Conservation (phyloP, 2,888 invertebrate genomes). For the Lucinisca nassula region DNA sequence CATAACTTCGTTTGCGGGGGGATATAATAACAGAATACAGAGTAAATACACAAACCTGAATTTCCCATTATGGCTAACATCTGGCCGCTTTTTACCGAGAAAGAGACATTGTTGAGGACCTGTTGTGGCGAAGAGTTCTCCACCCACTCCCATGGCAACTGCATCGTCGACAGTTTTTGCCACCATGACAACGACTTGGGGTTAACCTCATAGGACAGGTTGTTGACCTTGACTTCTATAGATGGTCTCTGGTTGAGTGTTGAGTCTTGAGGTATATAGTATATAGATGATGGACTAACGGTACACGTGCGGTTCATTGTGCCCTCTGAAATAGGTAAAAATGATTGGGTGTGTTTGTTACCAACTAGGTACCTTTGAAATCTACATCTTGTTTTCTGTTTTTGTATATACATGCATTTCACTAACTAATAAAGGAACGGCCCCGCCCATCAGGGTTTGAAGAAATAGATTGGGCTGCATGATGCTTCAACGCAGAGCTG, state of each 20-base stretch:
- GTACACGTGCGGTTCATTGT: constrained; percentile 20
- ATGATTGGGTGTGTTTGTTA: too few relatives aligned
- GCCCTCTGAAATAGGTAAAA: background rate
- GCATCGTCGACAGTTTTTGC: constrained; percentile 78
- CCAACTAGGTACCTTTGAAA: too few relatives aligned
- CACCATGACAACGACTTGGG: constrained; percentile 76
- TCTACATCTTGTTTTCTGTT: too few relatives aligned
- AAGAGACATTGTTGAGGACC: constrained; percentile 81
- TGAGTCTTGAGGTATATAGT: constrained; percentile 51
- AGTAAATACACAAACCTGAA: constrained; percentile 81
- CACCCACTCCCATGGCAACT: constrained; percentile 82
- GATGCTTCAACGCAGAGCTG: too few relatives aligned
- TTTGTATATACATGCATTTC: too few relatives aligned
- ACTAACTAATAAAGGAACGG: too few relatives aligned
- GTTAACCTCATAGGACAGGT: constrained; percentile 76
- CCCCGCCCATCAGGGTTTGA: too few relatives aligned
- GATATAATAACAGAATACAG: too few relatives aligned
- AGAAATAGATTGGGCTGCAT: too few relatives aligned
- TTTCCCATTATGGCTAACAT: constrained; percentile 84
- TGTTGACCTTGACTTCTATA: constrained; percentile 77
- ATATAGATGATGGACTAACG: constrained; percentile 61
- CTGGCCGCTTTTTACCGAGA: constrained; percentile 80
- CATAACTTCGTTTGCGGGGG: too few relatives aligned
- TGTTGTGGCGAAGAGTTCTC: constrained; percentile 69
- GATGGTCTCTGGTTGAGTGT: constrained; percentile 64